Percentiles rank a stretch among this genome's conserved stretches.
These are phyloP conservation scores for Gastrophryne carolinensis DNA, from an alignment of 2,797 vertebrate species.

Conservation along the genomic window DNA sequence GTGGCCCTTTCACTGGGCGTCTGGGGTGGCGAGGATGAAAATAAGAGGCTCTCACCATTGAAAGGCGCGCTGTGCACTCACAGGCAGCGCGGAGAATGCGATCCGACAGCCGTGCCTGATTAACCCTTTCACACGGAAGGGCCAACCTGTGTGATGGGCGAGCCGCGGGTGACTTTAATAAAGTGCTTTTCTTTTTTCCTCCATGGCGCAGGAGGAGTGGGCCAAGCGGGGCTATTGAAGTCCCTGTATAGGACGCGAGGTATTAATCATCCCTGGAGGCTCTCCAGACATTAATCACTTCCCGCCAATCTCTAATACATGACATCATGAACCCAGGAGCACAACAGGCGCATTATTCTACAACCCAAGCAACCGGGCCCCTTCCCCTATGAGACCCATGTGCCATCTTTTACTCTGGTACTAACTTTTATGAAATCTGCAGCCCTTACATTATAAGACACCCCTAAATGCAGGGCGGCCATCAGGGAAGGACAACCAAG, in stretches of 20 bases:
- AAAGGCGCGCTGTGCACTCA: background rate
- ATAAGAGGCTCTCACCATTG: background rate
- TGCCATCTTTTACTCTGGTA: too few relatives aligned
- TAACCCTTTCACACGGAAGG: constrained; percentile 19
- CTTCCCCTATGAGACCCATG: too few relatives aligned
- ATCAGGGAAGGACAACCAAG: too few relatives aligned
- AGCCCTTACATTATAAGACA: too few relatives aligned
- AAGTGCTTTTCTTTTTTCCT: background rate
- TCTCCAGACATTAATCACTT: background rate
- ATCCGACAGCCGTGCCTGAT: constrained; percentile 28
- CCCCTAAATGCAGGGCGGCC: too few relatives aligned
- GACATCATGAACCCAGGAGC: background rate
- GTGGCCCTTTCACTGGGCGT: constrained; percentile 20
- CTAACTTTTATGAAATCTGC: too few relatives aligned
- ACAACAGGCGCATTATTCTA: too few relatives aligned
- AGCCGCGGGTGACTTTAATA: background rate
- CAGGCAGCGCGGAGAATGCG: constrained; percentile 14
- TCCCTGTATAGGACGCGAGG: background rate
- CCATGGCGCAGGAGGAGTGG: background rate
- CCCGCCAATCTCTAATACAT: background rate
- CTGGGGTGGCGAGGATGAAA: constrained; percentile 11
- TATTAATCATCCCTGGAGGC: constrained; percentile 1
- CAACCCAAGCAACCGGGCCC: too few relatives aligned
- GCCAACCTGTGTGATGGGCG: constrained; percentile 1
- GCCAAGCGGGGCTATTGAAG: background rate